These are phyloP conservation scores for Dynastes hyllus DNA, from an alignment of 2,888 invertebrate genomes.

Conservation along the genomic window DNA sequence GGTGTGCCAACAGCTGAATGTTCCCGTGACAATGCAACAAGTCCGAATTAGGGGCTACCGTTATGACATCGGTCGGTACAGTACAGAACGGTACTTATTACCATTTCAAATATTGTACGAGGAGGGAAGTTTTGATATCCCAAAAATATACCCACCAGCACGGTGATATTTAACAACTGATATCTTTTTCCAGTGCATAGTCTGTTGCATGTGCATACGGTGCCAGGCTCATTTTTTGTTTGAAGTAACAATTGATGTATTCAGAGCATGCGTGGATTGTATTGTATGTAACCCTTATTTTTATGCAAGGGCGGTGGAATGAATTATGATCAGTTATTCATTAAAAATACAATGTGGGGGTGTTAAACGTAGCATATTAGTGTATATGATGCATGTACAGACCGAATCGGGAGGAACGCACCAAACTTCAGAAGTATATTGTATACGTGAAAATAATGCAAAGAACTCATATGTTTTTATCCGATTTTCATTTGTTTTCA, in stretches of 20 bases:
- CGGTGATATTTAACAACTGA: not conserved
- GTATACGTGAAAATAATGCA: too few relatives aligned
- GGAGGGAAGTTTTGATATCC: constrained; percentile 42
- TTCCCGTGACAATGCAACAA: constrained; percentile 59
- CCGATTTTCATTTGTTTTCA: too few relatives aligned
- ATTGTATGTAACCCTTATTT: constrained; percentile 6
- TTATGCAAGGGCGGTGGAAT: constrained; percentile 5
- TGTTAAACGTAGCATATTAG: not conserved
- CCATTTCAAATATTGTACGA: constrained; percentile 36
- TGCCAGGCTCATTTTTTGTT: constrained; percentile 19
- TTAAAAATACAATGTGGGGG: not conserved
- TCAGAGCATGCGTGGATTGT: constrained; percentile 12
- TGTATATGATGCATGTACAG: too few relatives aligned
- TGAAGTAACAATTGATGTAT: constrained; percentile 47
- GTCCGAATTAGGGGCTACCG: constrained; percentile 55
- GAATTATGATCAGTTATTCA: constrained; percentile 3
- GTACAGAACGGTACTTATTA: constrained; percentile 49
- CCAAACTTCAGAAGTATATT: too few relatives aligned
- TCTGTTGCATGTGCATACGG: constrained; percentile 9
- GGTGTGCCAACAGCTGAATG: constrained; percentile 59
- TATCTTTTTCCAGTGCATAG: constrained; percentile 26
- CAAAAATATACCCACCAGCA: not conserved
- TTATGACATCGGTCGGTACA: constrained; percentile 43
- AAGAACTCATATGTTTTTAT: too few relatives aligned
- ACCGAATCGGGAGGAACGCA: too few relatives aligned